Evolutionary conservation across 2,888 invertebrate genomes (phyloP).

Genomic region (Melanostoma mellinum): DNA sequence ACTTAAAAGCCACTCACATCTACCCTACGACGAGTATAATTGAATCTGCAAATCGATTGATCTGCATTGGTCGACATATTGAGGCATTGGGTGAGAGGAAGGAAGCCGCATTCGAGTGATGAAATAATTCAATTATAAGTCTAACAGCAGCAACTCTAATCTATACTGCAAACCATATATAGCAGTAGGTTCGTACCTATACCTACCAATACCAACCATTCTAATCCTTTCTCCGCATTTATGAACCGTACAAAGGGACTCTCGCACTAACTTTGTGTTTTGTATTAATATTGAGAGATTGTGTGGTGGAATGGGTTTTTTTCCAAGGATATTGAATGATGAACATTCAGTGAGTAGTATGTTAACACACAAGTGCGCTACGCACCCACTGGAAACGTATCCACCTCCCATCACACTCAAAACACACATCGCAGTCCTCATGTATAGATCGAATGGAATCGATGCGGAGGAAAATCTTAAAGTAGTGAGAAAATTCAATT

Average conservation of each 20-base stretch:
- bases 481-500: constrained; percentile 69
- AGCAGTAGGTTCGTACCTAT: background rate
- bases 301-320: background rate
- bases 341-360: constrained; percentile 62
- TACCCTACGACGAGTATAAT: constrained; percentile 42
- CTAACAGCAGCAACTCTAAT: constrained; percentile 64
- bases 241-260: constrained; percentile 64
- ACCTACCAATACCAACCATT: constrained; percentile 13
- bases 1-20: constrained; percentile 59
- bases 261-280: constrained; percentile 49
- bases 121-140: constrained; percentile 73
- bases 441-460: constrained; percentile 20
- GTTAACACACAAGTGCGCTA: constrained; percentile 64
- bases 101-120: constrained; percentile 59
- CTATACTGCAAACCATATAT: constrained; percentile 19
- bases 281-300: constrained; percentile 2
- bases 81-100: background rate
- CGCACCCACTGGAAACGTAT: constrained; percentile 1
- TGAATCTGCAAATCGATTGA: constrained; percentile 72
- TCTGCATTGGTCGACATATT: constrained; percentile 46
- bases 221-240: constrained; percentile 69
- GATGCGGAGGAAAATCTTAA: constrained; percentile 48
- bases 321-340: constrained; percentile 18
- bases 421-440: background rate
- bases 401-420: constrained; percentile 6